A percentile compares a stretch with the other conserved stretches of the same genome.
phyloP scores from a whole-genome alignment of 2,113 vertebrate species.

The Peromyscus maniculatus region DNA sequence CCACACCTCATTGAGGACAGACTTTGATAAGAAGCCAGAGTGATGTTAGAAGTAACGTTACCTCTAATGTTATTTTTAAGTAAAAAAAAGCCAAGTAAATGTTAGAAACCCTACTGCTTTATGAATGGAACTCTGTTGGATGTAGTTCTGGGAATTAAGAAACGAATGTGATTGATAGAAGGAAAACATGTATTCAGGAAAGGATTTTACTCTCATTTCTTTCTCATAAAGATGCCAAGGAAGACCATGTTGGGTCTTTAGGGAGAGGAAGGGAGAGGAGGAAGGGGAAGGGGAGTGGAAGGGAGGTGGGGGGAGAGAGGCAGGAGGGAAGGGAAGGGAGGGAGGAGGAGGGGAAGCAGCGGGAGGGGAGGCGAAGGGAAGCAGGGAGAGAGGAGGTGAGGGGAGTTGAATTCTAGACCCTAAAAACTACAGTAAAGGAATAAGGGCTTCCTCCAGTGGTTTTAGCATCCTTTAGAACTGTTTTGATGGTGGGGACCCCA shows the following conservation, averaged over 20 bases:
- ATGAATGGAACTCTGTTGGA: not conserved
- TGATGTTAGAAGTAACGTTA: not conserved
- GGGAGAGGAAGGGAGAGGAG: not conserved
- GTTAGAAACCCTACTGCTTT: not conserved
- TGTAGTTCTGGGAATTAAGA: constrained; percentile 10
- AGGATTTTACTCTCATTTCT: not conserved
- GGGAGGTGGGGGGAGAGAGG: no score
- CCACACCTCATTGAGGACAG: not conserved
- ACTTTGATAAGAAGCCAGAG: constrained; percentile 6
- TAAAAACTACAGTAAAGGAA: not conserved
- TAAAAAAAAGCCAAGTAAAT: not conserved
- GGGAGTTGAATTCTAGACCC: not conserved
- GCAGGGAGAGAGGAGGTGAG: not conserved
- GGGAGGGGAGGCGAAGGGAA: not conserved
- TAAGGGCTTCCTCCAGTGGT: not conserved
- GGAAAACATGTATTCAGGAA: not conserved
- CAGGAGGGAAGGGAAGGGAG: not conserved
- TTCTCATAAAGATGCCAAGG: not conserved
- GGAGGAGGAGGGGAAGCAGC: not conserved
- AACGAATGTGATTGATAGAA: constrained; percentile 1
- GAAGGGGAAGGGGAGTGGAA: not conserved
- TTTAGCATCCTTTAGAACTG: not conserved
- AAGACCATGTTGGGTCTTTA: not conserved
- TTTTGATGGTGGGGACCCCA: not conserved
- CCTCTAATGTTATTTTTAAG: no score